Base-by-base conservation (phyloP, 2,113 vertebrate species). In the Chloropsis cyanopogon region DNA sequence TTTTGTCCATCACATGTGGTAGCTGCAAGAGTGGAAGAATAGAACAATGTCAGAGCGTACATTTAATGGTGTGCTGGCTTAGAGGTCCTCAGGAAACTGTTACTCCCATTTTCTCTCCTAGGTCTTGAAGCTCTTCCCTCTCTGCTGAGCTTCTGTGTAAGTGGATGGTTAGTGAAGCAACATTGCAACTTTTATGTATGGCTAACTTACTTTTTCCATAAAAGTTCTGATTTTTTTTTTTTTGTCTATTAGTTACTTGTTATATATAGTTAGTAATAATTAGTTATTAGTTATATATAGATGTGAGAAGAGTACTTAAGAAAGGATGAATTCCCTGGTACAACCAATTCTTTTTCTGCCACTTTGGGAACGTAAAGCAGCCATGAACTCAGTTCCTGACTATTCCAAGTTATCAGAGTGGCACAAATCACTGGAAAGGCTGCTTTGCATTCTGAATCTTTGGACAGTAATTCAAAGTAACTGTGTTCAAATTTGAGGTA, bases 1-100 rank as follows among this genome's bases (percentile, higher is more conserved):
- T 83, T 82, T 52, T 60, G 80, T 98, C 99, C 99, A 99, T 97
- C 90, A 97, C 98, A 98, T 99, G 98, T 98, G 99, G 98, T 98
- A 98, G 98, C 98, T 97, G 98, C 96, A 88, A 96, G 96, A 97
- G 94, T 78, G 88, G 95, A 96, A 85, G 95, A 94, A 90, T 17
- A 90, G 97, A 97, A 95, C 96, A 92, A 96, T 96, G 92, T 97
- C 94, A 97, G 96, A 82, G 35, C 46, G 92, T 97, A 47, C 91
- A 95, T 96, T 98, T 98, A 97, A 96, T 96, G 95, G 86, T 39
- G 75, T 83, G 91, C 82, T 97, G 96, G 93, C 92, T 95, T 94
- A 90, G 82, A 63, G 79, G 84, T 93, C 81, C 88, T 97, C 96
- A 91, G 96, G 95, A 97, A 97, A 90, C 79, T 50, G 60, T 95